phyloP scores from a whole-genome alignment of 2,888 invertebrate species.

The Heliconius aoede region DNA sequence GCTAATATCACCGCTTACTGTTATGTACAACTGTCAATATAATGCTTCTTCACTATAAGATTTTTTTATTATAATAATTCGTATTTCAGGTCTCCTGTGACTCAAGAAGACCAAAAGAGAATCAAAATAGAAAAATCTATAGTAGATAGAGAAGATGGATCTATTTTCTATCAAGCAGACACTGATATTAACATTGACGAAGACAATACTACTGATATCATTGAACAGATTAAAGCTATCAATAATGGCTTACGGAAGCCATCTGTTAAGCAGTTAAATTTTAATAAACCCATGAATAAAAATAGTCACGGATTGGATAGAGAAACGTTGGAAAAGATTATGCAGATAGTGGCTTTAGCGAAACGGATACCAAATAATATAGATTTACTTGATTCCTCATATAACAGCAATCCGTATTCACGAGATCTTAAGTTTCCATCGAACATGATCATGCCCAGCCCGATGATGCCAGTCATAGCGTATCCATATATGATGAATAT shows the following conservation, averaged over 20 bases:
- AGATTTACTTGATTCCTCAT: constrained; percentile 50
- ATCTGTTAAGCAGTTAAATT: constrained; percentile 1
- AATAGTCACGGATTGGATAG: constrained; percentile 64
- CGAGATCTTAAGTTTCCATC: constrained; percentile 50
- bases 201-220: constrained; percentile 69
- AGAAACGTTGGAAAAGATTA: constrained; percentile 69
- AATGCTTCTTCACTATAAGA: constrained; percentile 36
- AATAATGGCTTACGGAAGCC: constrained; percentile 65
- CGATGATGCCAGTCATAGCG: constrained; percentile 43
- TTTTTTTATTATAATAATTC: constrained; percentile 51
- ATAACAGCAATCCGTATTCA: constrained; percentile 48
- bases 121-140: constrained; percentile 44
- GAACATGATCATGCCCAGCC: constrained; percentile 39
- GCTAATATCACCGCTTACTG: constrained; percentile 44
- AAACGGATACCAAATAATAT: constrained; percentile 53
- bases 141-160: constrained; percentile 55
- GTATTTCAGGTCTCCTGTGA: constrained; percentile 56
- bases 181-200: constrained; percentile 52
- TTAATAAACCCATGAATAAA: constrained; percentile 54
- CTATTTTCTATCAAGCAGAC: constrained; percentile 58
- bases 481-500: constrained; percentile 65
- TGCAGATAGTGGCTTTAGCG: constrained; percentile 69
- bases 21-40: constrained; percentile 45
- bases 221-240: constrained; percentile 82
- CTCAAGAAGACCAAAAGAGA: constrained; percentile 47